These are phyloP conservation scores for Dufourea novaeangliae DNA, from an alignment of 1,140 invertebrate species.

Conservation along the genomic window DNA sequence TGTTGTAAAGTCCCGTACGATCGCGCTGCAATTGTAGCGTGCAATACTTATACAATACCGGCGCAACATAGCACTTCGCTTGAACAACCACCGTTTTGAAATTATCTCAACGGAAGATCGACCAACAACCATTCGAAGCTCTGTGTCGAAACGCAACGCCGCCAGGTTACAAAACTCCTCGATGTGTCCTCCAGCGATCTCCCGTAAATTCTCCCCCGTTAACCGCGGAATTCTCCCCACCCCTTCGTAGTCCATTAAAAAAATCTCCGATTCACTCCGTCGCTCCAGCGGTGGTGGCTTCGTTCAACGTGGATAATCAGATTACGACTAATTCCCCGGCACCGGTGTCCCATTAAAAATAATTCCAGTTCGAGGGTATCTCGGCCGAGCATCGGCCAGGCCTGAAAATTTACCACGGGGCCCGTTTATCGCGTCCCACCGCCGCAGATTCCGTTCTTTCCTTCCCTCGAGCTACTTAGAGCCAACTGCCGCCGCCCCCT, in stretches of 20 bases:
- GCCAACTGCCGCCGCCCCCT: neutral
- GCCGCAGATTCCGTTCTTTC: conserved; percentile 10
- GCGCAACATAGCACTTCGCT: neutral
- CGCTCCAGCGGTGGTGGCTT: neutral
- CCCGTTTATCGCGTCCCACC: neutral
- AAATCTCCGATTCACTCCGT: neutral
- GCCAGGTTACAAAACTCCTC: neutral
- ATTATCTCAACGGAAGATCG: neutral
- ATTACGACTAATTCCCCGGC: neutral
- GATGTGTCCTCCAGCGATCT: neutral
- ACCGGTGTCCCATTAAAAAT: conserved; percentile 30
- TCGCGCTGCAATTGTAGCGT: neutral
- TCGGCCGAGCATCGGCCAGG: neutral
- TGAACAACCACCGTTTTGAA: neutral
- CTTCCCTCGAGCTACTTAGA: neutral
- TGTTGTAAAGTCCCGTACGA: no score
- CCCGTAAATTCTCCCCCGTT: neutral
- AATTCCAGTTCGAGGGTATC: conserved; percentile 17
- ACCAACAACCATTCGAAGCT: neutral
- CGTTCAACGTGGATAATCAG: conserved; percentile 19
- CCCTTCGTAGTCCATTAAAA: neutral
- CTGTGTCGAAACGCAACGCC: neutral
- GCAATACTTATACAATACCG: neutral
- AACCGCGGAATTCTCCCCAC: neutral
- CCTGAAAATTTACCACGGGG: conserved; percentile 1